Base-by-base conservation (phyloP, 2,888 invertebrate genomes). In the Eristalis pertinax region DNA sequence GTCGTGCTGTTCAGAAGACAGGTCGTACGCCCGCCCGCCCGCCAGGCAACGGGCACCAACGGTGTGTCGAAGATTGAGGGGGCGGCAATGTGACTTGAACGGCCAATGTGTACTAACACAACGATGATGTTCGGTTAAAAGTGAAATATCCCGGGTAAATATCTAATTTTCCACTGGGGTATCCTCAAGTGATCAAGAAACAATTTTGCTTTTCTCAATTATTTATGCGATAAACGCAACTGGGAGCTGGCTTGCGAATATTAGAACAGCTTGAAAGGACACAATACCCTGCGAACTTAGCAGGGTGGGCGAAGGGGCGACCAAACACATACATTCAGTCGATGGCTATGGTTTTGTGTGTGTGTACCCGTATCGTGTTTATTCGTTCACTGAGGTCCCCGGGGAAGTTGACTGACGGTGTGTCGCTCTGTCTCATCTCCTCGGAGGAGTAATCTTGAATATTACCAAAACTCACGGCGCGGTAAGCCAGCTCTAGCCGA, bases 151-250 rank as follows among this genome's bases (percentile, higher is more conserved):
- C 87, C 84, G 87, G 76, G 79, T 87, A 87, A 87, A 87, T 87
- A 77, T 87, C 87, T 79, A 82, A 86, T 89, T 89, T 84, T 88
- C 89, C 90, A 90, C 91, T 91, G 91, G 91, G 92, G 92, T 91
- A 91, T 91, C 91, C 90, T 91, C 91, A 91, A 92, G 91, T 91
- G 92, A 92, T 92, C 92, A 92, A 92, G 91, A 92, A 92, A 92
- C 92, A 92, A 92, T 92, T 92, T 92, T 90, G 90, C 90, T 90
- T 91, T 91, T 89, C 77, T 89, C 89, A 89, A 89, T 89, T 89
- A 89, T 89, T 89, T 89, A 89, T 89, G 89, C 88, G 89, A 88
- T 89, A 88, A 89, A 88, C 88, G 88, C 87, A 87, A 87, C 84
- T 80, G 87, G 87, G 87, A 87, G 68, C 67, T 60, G 60, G 50